These are phyloP conservation scores for Resseliella maxima DNA, from an alignment of 2,888 invertebrate genomes.

Conservation along the genomic window DNA sequence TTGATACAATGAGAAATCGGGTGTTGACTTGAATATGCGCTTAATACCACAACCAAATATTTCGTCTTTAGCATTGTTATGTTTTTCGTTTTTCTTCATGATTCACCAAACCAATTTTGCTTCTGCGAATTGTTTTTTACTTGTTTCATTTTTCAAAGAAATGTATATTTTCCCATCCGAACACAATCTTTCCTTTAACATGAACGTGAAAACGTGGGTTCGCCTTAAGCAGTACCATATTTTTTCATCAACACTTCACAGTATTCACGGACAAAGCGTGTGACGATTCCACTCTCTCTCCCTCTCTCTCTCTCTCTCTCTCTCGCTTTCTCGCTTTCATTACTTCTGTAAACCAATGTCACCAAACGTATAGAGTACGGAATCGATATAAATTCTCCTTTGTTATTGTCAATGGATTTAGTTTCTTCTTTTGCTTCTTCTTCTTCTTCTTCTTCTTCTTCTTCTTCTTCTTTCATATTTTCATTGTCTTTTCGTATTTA, in stretches of 20 bases:
- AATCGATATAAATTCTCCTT: constrained; percentile 48
- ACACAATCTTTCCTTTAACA: neutral
- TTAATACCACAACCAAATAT: too few species aligned
- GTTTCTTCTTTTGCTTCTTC: neutral
- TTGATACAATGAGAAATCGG: too few species aligned
- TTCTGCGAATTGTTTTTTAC: neutral
- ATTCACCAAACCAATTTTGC: neutral
- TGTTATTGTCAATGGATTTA: constrained; percentile 45
- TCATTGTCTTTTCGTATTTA: neutral
- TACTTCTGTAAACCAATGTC: too few species aligned
- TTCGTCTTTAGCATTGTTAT: too few species aligned
- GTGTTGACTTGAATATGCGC: neutral
- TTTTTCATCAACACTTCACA: constrained; percentile 22
- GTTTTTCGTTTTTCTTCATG: neutral
- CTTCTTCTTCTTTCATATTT: neutral
- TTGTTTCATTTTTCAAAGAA: constrained; percentile 14
- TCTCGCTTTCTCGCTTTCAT: too few species aligned
- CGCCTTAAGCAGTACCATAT: constrained; percentile 26
- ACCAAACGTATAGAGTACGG: neutral
- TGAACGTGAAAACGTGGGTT: neutral
- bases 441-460: too few species aligned
- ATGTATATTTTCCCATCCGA: neutral
- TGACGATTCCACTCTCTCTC: neutral
- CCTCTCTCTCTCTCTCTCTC: too few species aligned
- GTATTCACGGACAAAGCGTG: neutral